These are phyloP conservation scores for Halictus ligatus DNA, from an alignment of 2,888 invertebrate genomes.

Conservation along the genomic window DNA sequence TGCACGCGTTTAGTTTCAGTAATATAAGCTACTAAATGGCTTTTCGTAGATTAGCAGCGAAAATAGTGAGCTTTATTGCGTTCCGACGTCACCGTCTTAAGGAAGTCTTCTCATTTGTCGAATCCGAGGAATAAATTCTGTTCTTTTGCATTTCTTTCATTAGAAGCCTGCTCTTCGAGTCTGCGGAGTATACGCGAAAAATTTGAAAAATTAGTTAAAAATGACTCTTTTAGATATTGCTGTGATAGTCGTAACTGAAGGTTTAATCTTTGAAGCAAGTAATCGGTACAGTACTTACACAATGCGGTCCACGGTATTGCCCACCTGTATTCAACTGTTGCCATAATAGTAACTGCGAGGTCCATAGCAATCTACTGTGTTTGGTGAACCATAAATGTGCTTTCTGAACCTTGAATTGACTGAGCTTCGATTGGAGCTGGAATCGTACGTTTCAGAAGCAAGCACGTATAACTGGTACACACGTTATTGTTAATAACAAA, in stretches of 20 bases:
- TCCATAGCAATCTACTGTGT: constrained; percentile 16
- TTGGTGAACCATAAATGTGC: constrained; percentile 33
- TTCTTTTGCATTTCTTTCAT: too few species aligned
- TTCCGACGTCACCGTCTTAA: not conserved
- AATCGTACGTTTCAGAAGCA: constrained; percentile 43
- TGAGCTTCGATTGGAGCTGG: constrained; percentile 46
- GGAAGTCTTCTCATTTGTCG: too few species aligned
- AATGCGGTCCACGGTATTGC: not conserved
- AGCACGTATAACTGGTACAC: not conserved
- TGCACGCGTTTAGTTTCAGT: not conserved
- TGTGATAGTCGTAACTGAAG: not conserved
- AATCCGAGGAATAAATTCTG: too few species aligned
- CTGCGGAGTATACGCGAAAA: too few species aligned
- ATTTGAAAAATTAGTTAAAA: too few species aligned
- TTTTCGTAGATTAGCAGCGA: not conserved
- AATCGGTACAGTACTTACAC: too few species aligned
- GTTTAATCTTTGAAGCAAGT: not conserved
- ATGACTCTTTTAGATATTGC: not conserved
- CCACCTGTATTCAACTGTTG: not conserved
- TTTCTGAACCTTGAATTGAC: constrained; percentile 49
- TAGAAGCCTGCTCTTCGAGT: too few species aligned
- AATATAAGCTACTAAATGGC: not conserved
- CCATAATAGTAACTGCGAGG: constrained; percentile 12
- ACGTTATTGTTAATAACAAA: not conserved
- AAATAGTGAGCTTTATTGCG: not conserved